Evolutionary conservation across 2,888 invertebrate genomes (phyloP).

Genomic region (Eustalomyia histrio): DNA sequence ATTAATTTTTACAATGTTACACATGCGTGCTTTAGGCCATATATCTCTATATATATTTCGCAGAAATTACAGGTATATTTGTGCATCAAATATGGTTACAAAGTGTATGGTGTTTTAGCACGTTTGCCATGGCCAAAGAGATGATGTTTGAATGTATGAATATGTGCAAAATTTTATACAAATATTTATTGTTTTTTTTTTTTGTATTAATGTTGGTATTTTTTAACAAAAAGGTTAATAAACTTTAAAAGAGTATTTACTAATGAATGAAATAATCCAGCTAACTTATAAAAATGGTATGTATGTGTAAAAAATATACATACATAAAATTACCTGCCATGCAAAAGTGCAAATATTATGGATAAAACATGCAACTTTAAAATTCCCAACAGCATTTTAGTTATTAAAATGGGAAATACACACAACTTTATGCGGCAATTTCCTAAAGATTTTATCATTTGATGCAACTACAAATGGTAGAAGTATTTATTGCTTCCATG

Average conservation of each 20-base stretch:
- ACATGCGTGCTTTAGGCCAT: conserved; percentile 43
- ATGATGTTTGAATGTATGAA: neutral
- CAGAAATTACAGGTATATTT: conserved; percentile 53
- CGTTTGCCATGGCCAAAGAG: neutral
- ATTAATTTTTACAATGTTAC: conserved; percentile 19
- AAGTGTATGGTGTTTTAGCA: neutral
- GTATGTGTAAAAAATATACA: neutral
- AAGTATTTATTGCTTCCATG: conserved; percentile 9
- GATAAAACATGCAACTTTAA: neutral
- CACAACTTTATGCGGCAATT: conserved; percentile 51
- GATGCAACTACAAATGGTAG: neutral
- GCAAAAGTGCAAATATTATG: neutral
- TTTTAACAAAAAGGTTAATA: conserved; percentile 45
- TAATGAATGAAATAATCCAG: conserved; percentile 45
- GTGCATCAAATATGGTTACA: neutral
- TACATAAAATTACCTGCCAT: neutral
- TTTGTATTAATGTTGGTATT: neutral
- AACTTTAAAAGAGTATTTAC: conserved; percentile 45
- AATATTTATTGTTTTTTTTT: conserved; percentile 32
- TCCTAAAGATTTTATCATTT: conserved; percentile 4
- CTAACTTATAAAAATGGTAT: conserved; percentile 10
- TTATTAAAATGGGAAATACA: conserved; percentile 24
- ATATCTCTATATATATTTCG: conserved; percentile 31
- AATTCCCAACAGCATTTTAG: neutral
- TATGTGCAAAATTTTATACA: neutral